phyloP scores from a whole-genome alignment of 1,140 invertebrate genomes.

The Zaprionus tsacasi region DNA sequence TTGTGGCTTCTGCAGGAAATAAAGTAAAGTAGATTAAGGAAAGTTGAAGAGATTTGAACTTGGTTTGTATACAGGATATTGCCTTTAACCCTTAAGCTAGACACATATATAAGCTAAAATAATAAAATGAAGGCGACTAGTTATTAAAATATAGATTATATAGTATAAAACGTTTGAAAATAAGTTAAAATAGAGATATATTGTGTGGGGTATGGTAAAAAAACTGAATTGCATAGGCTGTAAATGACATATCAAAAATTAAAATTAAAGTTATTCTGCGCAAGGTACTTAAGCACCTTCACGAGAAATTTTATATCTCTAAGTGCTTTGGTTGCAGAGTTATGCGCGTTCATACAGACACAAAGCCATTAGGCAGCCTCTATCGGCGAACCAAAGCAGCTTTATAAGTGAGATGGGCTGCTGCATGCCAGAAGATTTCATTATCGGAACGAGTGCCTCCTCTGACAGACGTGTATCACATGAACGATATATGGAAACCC shows the following conservation, averaged over 20 bases:
- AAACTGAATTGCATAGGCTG: accelerated
- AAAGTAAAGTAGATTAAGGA: neutral
- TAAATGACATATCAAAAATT: no score
- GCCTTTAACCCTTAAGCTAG: neutral
- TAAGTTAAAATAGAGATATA: no score
- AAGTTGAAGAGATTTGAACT: neutral
- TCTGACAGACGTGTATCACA: neutral
- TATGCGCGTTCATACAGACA: neutral
- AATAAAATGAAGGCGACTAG: no score
- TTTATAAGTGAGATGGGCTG: neutral
- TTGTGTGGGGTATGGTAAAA: neutral
- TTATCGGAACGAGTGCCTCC: neutral
- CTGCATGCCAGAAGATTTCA: neutral
- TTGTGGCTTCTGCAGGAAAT: neutral
- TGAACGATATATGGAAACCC: neutral
- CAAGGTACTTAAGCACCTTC: no score
- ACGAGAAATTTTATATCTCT: no score
- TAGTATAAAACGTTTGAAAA: no score
- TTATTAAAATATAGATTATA: no score
- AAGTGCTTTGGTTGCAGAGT: neutral
- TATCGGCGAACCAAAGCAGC: neutral
- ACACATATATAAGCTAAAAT: no score
- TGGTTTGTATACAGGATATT: neutral
- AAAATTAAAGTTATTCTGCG: no score
- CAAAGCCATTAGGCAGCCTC: neutral